Evolutionary conservation across 2,113 vertebrate species (phyloP).

Genomic region (Oreochromis spilurus): DNA sequence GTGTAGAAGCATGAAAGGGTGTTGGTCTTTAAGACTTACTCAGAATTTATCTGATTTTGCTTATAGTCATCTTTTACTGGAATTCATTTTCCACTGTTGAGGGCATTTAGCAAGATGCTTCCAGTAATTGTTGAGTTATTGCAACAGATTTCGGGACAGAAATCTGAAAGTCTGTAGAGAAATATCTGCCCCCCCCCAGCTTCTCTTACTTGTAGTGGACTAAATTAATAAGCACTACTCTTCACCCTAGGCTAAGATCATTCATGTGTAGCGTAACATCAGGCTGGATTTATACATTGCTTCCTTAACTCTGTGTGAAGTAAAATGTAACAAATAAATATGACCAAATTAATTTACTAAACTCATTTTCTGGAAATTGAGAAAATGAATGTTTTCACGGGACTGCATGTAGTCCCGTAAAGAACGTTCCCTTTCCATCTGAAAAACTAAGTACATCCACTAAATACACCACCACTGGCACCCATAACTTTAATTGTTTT

Average conservation of each 20-base stretch:
- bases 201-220: background rate
- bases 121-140: constrained; percentile 14
- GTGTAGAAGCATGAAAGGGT: background rate
- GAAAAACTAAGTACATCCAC: background rate
- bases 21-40: background rate
- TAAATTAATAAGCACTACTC: background rate
- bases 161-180: background rate
- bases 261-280: background rate
- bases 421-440: too few relatives aligned
- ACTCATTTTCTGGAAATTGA: background rate
- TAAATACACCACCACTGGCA: background rate
- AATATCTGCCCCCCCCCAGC: background rate
- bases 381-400: too few relatives aligned
- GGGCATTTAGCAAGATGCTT: background rate
- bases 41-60: background rate
- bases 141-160: background rate
- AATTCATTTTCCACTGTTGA: background rate
- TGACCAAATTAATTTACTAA: background rate
- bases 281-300: background rate
- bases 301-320: background rate
- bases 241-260: rapidly evolving
- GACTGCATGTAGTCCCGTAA: too few relatives aligned
- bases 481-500: background rate
- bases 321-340: background rate
- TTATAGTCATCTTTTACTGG: background rate